These are phyloP conservation scores for Entomobrya proxima DNA, from an alignment of 2,888 invertebrate genomes.

Conservation along the genomic window DNA sequence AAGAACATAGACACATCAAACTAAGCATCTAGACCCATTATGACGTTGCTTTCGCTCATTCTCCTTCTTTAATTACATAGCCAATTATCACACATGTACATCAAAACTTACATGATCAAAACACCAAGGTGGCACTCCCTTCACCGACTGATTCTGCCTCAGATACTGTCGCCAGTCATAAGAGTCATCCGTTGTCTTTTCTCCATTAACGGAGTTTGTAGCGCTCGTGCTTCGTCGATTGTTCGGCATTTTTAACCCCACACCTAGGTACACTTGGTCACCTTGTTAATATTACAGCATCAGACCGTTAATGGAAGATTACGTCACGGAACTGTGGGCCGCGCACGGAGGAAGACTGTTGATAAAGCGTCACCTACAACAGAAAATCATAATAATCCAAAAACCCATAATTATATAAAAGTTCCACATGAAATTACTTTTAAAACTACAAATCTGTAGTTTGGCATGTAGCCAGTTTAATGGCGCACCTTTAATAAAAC, in stretches of 20 bases:
- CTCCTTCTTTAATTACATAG: background rate
- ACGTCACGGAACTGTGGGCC: too few relatives aligned
- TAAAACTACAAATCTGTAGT: too few relatives aligned
- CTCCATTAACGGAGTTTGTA: background rate
- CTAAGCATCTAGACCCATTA: too few relatives aligned
- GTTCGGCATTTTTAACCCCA: background rate
- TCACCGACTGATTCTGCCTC: too few relatives aligned
- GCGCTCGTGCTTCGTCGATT: slow-evolving; percentile 7
- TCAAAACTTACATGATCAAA: slow-evolving; percentile 65
- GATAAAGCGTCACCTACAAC: too few relatives aligned
- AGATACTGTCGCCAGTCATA: slow-evolving; percentile 55
- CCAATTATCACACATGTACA: background rate
- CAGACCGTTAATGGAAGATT: background rate
- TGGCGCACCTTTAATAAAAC: too few relatives aligned
- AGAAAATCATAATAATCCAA: too few relatives aligned
- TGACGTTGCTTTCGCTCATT: too few relatives aligned
- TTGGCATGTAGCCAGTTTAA: too few relatives aligned
- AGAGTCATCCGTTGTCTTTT: background rate
- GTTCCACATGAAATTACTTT: too few relatives aligned
- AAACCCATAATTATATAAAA: too few relatives aligned
- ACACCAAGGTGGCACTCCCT: slow-evolving; percentile 62
- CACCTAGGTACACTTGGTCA: background rate
- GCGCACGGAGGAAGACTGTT: too few relatives aligned
- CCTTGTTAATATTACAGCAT: background rate
- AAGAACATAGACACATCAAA: slow-evolving; percentile 12